phyloP scores from a whole-genome alignment of 2,888 invertebrate species.

The Athalia cordata region DNA sequence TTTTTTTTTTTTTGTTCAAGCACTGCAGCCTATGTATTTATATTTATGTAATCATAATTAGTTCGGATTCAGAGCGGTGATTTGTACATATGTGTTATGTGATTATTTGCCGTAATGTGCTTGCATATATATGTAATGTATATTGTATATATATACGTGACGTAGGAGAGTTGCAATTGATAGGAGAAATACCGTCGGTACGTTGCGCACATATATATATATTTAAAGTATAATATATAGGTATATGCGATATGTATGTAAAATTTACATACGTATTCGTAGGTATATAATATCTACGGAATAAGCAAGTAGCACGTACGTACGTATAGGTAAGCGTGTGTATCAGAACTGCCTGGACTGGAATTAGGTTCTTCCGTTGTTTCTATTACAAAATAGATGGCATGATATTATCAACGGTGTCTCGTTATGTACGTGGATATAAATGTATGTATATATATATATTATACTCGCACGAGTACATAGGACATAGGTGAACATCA shows the following conservation, averaged over 20 bases:
- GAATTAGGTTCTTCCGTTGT: slow-evolving; percentile 73
- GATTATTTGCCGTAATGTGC: not conserved
- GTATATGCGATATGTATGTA: not conserved
- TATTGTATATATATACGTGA: not conserved
- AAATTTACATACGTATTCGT: not conserved
- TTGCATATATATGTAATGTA: not conserved
- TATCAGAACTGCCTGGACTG: slow-evolving; percentile 57
- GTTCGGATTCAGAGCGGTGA: not conserved
- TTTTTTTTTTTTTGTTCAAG: too few relatives aligned
- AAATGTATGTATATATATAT: not conserved
- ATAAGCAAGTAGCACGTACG: not conserved
- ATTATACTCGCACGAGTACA: not conserved
- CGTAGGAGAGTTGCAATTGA: slow-evolving; percentile 5
- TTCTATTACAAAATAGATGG: slow-evolving; percentile 74
- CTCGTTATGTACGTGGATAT: slow-evolving; percentile 1
- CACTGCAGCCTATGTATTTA: too few relatives aligned
- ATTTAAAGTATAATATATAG: not conserved
- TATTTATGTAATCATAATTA: too few relatives aligned
- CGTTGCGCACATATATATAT: not conserved
- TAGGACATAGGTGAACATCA: not conserved
- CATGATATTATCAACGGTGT: slow-evolving; percentile 62
- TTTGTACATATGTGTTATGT: not conserved
- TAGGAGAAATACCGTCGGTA: not conserved
- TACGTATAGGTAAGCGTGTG: slow-evolving; percentile 2
- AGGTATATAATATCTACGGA: not conserved